A percentile compares a stretch with the other conserved stretches of the same genome.
phyloP scores from a whole-genome alignment of 1,140 invertebrate species.

The Drosophila aff. region DNA sequence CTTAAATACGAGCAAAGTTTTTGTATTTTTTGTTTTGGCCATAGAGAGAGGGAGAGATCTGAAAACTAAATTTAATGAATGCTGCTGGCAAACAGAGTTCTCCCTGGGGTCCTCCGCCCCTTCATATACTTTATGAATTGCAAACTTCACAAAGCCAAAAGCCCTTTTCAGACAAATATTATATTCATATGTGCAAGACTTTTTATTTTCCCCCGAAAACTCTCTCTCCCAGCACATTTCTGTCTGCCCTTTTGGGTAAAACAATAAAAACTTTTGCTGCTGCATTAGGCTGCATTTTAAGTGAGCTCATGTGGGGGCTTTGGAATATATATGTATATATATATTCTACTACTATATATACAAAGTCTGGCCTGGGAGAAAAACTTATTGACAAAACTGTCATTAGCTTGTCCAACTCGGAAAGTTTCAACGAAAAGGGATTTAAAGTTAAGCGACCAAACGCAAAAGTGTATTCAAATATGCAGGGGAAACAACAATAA shows the following conservation, averaged over 20 bases:
- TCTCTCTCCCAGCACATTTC: not conserved
- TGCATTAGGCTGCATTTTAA: conserved; percentile 70
- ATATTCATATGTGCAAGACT: conserved; percentile 49
- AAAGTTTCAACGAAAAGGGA: conserved; percentile 61
- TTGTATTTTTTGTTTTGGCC: not conserved
- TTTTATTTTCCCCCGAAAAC: conserved; percentile 39
- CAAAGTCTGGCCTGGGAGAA: conserved; percentile 21
- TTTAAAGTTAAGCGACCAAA: conserved; percentile 82
- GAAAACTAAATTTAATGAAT: conserved; percentile 80
- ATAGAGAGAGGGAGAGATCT: conserved; percentile 39
- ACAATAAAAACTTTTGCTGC: conserved; percentile 72
- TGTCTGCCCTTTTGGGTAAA: conserved; percentile 40
- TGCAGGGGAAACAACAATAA: conserved; percentile 72
- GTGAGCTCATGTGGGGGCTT: conserved; percentile 32
- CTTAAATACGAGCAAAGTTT: conserved; percentile 71
- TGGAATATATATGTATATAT: not conserved
- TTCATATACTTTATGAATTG: conserved; percentile 50
- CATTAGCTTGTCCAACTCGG: conserved; percentile 72
- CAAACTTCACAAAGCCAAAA: conserved; percentile 57
- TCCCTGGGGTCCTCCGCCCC: conserved; percentile 1
- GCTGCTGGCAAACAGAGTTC: conserved; percentile 38
- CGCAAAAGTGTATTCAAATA: conserved; percentile 81
- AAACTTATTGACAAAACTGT: conserved; percentile 83
- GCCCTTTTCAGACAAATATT: conserved; percentile 60
- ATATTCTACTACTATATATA: not conserved